These are phyloP conservation scores for Harpagoxenus sublaevis DNA, from an alignment of 2,888 invertebrate species.

Conservation along the genomic window DNA sequence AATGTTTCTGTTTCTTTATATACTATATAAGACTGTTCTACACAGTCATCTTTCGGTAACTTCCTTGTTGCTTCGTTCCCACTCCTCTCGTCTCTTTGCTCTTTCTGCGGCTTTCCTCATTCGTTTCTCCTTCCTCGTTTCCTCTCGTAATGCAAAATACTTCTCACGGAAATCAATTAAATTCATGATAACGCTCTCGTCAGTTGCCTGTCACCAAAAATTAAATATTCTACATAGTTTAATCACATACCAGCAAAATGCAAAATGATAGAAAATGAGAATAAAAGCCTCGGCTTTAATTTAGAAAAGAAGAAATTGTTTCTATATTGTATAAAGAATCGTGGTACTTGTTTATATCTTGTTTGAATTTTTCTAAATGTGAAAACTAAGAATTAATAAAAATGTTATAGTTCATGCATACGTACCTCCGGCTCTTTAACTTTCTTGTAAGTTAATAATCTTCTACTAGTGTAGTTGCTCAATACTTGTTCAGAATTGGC, in stretches of 20 bases:
- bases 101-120: constrained; percentile 86
- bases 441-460: constrained; percentile 96
- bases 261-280: background rate
- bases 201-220: constrained; percentile 67
- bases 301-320: background rate
- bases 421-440: constrained; percentile 87
- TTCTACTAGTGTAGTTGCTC: constrained; percentile 92
- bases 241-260: background rate
- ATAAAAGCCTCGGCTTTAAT: background rate
- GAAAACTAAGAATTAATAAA: constrained; percentile 1
- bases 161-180: constrained; percentile 89
- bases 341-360: background rate
- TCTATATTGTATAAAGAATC: background rate
- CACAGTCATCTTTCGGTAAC: constrained; percentile 77
- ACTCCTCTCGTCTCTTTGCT: constrained; percentile 80
- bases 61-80: constrained; percentile 78
- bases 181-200: constrained; percentile 78
- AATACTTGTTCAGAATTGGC: constrained; percentile 96
- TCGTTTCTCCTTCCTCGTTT: constrained; percentile 89
- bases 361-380: background rate
- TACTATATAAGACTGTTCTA: constrained; percentile 60
- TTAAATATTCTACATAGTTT: background rate
- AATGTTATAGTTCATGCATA: background rate
- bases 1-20: background rate
- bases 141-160: constrained; percentile 91